Evolutionary conservation across 2,888 invertebrate species (phyloP), one percentile per base, ranked within the genome.

Genomic region (Callimorpha dominula): DNA sequence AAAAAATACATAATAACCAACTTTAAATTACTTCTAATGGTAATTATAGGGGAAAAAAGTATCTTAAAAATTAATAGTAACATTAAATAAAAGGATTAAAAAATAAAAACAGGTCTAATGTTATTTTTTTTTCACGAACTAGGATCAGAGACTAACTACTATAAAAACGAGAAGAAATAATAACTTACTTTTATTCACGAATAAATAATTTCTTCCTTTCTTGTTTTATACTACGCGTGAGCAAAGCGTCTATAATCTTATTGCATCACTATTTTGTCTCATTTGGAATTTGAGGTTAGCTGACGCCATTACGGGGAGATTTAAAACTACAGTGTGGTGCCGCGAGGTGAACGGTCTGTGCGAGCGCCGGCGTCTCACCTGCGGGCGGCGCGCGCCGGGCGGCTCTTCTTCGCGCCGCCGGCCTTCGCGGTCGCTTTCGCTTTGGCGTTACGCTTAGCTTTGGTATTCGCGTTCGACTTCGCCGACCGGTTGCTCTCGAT

Each of bases 61-160:
- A 89, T 87, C 93, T 93, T 94, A 94, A 89, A 92, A 92, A 93
- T 86, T 93, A 94, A 94, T 94, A 94, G 93, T 95, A 94, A 95
- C 94, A 92, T 94, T 93, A 94, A 92, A 93, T 91, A 93, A 91
- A 91, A 83, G 86, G 87, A 91, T 90, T 89, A 91, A 86, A 90
- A 91, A 90, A 88, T 87, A 88, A 89, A 89, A 89, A 88, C 87
- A 86, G 84, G 82, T 82, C 78, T 84, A 88, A 82, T 78, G 75
- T 83, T 82, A 83, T 72, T 76, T 74, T 73, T 74, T 70, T 63
- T 79, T 79, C 79, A 83, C 79, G 73, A 81, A 85, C 83, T 86
- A 86, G 78, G 57, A 77, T 81, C 83, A 78, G 83, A 84, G 84
- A 84, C 82, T 86, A 80, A 76, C 82, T 81, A 81, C 71, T 70